Percentiles rank a stretch among this genome's conserved stretches.
Conservation (phyloP, 2,888 invertebrate species). For the Cerceris rybyensis region DNA sequence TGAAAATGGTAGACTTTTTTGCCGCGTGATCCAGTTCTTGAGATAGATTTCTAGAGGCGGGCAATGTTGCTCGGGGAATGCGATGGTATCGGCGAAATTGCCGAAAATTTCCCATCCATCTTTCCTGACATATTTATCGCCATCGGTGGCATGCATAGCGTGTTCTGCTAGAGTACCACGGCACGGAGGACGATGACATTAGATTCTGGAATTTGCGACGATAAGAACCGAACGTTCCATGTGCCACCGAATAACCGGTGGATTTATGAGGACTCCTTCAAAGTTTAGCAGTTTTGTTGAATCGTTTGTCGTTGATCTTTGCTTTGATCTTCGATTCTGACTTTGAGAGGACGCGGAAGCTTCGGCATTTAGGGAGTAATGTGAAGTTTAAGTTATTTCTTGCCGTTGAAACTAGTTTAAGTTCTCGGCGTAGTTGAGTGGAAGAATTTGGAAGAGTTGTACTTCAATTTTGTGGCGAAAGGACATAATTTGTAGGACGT, state of each 20-base stretch:
- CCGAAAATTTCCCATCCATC: conserved; percentile 8
- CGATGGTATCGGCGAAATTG: conserved; percentile 1
- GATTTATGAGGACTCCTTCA: neutral
- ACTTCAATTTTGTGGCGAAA: too few relatives aligned
- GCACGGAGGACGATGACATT: conserved; percentile 11
- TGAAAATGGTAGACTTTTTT: too few relatives aligned
- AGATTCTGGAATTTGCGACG: conserved; percentile 3
- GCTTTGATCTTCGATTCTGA: too few relatives aligned
- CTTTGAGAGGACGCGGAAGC: too few relatives aligned
- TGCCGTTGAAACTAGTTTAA: too few relatives aligned
- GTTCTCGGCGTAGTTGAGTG: too few relatives aligned
- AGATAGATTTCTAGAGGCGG: neutral
- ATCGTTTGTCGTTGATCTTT: too few relatives aligned
- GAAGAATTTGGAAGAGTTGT: too few relatives aligned
- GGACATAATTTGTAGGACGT: too few relatives aligned
- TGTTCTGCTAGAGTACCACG: neutral
- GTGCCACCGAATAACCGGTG: neutral
- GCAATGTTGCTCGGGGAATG: neutral
- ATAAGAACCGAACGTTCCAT: neutral
- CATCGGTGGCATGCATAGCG: conserved; percentile 10
- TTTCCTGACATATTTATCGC: conserved; percentile 17
- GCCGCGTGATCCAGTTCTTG: neutral
- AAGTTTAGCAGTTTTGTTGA: neutral
- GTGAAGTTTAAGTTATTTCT: too few relatives aligned
- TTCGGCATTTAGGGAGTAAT: too few relatives aligned